Percentiles rank a stretch among this genome's conserved stretches.
Evolutionary conservation across 2,113 vertebrate genomes (phyloP).

Genomic region (Neogobius melanostomus): DNA sequence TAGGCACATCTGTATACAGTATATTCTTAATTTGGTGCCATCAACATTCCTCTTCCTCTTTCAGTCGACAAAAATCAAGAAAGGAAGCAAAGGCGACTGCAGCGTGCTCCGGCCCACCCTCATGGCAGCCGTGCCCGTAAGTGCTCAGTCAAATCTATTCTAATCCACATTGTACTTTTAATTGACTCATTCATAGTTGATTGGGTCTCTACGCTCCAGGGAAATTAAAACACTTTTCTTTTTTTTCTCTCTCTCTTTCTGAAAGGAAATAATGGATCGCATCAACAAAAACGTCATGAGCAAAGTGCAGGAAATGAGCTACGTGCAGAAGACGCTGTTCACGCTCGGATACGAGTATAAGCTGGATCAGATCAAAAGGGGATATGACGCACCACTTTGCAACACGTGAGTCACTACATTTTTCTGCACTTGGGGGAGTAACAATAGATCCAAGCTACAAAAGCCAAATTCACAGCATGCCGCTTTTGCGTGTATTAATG

Average conservation of each 20-base stretch:
- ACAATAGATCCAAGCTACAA: too few species aligned
- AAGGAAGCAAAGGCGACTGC: constrained; percentile 92
- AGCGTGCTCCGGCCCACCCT: constrained; percentile 89
- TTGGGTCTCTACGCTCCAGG: neutral
- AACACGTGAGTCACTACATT: constrained; percentile 81
- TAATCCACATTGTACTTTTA: neutral
- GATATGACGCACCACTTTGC: constrained; percentile 94
- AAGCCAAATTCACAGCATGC: too few species aligned
- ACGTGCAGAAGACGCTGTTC: constrained; percentile 90
- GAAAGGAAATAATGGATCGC: constrained; percentile 97
- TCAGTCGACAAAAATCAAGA: constrained; percentile 97
- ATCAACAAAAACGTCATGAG: constrained; percentile 98
- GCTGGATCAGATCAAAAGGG: constrained; percentile 91
- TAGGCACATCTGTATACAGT: neutral
- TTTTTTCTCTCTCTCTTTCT: neutral
- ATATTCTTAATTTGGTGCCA: neutral
- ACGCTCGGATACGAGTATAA: constrained; percentile 95
- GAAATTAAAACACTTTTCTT: neutral
- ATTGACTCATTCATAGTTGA: neutral
- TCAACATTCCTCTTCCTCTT: constrained; percentile 9
- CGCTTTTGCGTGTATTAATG: neutral
- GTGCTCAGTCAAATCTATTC: constrained; percentile 14
- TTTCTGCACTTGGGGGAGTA: neutral
- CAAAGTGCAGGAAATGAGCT: constrained; percentile 96
- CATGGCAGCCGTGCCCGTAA: constrained; percentile 96